Conservation (phyloP, 2,797 vertebrate genomes). For the Sciaenops ocellatus region DNA sequence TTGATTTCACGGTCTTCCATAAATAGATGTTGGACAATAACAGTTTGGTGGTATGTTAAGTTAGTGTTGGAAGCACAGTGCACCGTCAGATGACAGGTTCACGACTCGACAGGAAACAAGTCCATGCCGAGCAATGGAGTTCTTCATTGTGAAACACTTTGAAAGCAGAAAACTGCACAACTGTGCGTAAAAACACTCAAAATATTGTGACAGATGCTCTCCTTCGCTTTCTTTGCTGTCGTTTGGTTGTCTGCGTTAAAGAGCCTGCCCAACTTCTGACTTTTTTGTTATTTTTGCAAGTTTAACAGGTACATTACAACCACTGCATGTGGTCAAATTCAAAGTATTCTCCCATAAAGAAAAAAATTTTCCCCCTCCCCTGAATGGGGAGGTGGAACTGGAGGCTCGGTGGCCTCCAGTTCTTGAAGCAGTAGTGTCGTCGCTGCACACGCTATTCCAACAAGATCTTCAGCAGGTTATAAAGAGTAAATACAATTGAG, state of each 20-base stretch:
- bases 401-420: conserved; percentile 41
- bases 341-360: conserved; percentile 77
- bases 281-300: conserved; percentile 61
- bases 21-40: conserved; percentile 94
- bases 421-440: conserved; percentile 72
- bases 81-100: conserved; percentile 36
- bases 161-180: conserved; percentile 60
- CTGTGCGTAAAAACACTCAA: conserved; percentile 56
- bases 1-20: conserved; percentile 92
- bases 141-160: conserved; percentile 52
- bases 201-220: conserved; percentile 45
- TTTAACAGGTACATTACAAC: conserved; percentile 78
- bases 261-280: conserved; percentile 40
- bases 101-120: not conserved
- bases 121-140: conserved; percentile 17
- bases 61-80: conserved; percentile 91
- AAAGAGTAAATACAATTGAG: conserved; percentile 71
- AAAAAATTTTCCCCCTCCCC: conserved; percentile 54
- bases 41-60: conserved; percentile 83
- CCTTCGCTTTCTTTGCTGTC: conserved; percentile 5
- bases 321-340: conserved; percentile 80
- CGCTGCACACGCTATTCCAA: conserved; percentile 49
- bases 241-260: conserved; percentile 48
- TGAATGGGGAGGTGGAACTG: conserved; percentile 26
- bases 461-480: conserved; percentile 73